Base-by-base conservation (phyloP, 2,113 vertebrate genomes). In the Electrona antarctica region DNA sequence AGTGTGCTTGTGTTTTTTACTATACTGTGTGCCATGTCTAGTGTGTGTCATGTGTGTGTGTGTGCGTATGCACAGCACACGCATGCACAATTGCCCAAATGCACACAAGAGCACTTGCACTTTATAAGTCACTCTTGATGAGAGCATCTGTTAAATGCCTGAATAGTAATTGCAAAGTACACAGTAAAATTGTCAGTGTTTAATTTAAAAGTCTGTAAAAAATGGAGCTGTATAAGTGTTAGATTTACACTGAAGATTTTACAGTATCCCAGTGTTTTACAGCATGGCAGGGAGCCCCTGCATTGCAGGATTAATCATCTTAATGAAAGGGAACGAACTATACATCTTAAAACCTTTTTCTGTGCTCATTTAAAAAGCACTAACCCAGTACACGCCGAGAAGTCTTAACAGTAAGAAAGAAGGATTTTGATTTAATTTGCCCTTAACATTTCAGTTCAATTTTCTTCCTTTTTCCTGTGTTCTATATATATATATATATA, bases 301-400 rank as follows among this genome's bases (percentile, higher is more conserved):
- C 54, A 55, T 70, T 62, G 41, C 70, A 73, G 60, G 58, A 77
- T 79, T 81, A 61, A 76, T 67, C 61, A 8, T 7, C 7, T 13
- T 62, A 71, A 85, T 73, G 49, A 67, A 67, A 56, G 15, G 15
- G 12, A 52, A 52, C 7, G 49, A 67, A 67, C 58, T 69, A 21
- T 9, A 61, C 47, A 52, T 52, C 61, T 74, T 41, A 45, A 54
- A 69, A 51, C 61, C 7, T 74, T 56, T 41, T 78, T 56, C 67
- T 52, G 28, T 73, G 61, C 67, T 81, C 29, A 49, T 82, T 73
- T 76, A 50, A 71, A 74, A 80, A 63, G 33, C 68, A 77, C n/a
- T 21, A 55, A 74, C 64, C 11, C 62, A 62, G 48, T 28, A 60
- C 1, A 21, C 21, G 9, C 28, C 1, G 29, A 41, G 50, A 49